Conservation (phyloP, 2,797 vertebrate genomes). For the Acrocephalus scirpaceus region DNA sequence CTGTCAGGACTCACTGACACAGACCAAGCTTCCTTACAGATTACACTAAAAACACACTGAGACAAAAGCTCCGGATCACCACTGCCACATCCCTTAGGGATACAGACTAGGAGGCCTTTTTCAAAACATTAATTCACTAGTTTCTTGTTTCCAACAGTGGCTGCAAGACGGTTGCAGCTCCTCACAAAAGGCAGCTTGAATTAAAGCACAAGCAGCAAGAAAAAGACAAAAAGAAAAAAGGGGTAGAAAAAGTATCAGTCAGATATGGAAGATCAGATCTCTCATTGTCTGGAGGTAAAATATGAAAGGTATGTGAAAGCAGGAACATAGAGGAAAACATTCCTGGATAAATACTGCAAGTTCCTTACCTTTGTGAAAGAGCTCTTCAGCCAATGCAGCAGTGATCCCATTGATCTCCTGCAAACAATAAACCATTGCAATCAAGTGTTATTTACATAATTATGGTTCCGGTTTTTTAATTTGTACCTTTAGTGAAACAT, state of each 20-base stretch:
- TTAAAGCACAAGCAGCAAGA: not conserved
- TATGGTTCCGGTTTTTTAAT: not conserved
- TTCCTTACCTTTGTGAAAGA: constrained; percentile 91
- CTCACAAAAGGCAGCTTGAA: not conserved
- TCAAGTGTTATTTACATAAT: not conserved
- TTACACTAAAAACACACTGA: not conserved
- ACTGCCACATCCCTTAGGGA: not conserved
- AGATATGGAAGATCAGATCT: not conserved
- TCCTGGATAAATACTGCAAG: not conserved
- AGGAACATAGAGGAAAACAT: not conserved
- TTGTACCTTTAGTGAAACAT: not conserved
- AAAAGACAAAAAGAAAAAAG: not conserved
- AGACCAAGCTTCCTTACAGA: not conserved
- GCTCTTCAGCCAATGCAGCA: constrained; percentile 90
- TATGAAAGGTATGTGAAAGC: not conserved
- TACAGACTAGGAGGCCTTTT: not conserved
- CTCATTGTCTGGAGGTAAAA: not conserved
- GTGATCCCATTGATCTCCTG: constrained; percentile 96
- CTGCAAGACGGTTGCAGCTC: not conserved
- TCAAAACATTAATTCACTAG: not conserved
- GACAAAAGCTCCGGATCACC: not conserved
- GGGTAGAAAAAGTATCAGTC: not conserved
- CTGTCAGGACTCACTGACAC: not conserved
- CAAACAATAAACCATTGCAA: not conserved
- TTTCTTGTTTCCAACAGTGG: not conserved